phyloP scores from a whole-genome alignment of 1,140 invertebrate genomes.

The Drosophila ambigua region DNA sequence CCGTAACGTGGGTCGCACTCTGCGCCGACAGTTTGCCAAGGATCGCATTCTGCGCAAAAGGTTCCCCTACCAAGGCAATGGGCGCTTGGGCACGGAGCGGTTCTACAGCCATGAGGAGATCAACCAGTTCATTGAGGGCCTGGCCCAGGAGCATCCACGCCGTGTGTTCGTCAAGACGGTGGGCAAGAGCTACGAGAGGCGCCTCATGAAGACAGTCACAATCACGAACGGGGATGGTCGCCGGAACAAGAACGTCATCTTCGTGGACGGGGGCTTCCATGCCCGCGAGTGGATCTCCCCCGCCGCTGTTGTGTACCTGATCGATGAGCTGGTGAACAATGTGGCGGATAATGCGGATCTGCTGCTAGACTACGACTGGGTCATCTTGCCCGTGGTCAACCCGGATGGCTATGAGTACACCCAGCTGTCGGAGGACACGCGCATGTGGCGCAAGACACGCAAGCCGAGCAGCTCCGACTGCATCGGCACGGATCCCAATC shows the following conservation, averaged over 20 bases:
- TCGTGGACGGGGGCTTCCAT: conserved; percentile 86
- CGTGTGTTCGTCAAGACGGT: conserved; percentile 83
- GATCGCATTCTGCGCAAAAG: conserved; percentile 40
- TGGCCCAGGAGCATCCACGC: conserved; percentile 82
- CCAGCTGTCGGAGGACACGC: conserved; percentile 73
- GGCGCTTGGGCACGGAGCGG: conserved; percentile 59
- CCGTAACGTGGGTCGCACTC: conserved; percentile 51
- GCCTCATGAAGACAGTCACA: conserved; percentile 85
- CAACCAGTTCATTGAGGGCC: conserved; percentile 84
- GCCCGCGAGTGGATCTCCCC: conserved; percentile 89
- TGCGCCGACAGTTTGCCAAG: conserved; percentile 35
- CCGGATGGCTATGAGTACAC: conserved; percentile 84
- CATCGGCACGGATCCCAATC: conserved; percentile 87
- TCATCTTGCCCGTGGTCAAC: conserved; percentile 86
- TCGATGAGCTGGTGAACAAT: conserved; percentile 86
- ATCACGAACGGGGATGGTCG: conserved; percentile 84
- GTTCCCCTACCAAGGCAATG: conserved; percentile 53
- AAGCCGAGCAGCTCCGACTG: conserved; percentile 77
- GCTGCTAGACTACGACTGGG: conserved; percentile 86
- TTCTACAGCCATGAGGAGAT: conserved; percentile 83
- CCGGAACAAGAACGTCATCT: conserved; percentile 85
- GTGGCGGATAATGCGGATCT: conserved; percentile 81
- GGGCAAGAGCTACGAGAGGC: conserved; percentile 84
- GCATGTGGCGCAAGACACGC: conserved; percentile 85
- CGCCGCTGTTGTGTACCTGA: conserved; percentile 87